Base-by-base conservation (phyloP, 2,113 vertebrate species). In the Xyrauchen texanus region DNA sequence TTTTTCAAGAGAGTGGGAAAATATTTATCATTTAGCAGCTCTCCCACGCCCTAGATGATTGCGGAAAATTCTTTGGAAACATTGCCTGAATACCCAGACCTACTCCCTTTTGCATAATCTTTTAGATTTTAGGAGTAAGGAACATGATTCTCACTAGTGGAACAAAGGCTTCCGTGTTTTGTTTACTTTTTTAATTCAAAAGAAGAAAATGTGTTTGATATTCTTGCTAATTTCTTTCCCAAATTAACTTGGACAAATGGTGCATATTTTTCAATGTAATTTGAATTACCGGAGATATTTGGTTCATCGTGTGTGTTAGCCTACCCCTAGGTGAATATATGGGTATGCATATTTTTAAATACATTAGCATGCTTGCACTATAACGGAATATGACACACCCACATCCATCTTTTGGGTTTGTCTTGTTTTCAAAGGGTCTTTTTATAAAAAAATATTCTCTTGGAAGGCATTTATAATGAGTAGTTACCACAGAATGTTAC, bases 291-390 rank as follows among this genome's bases (percentile, higher is more conserved):
- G 51, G 61, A 76, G 10, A 78, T 65, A 57, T 69, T 71, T 60
- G 9, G 42, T 68, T 52, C 42, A 11, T 34, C 62, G 60, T 16
- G 16, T 74, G 52, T 64, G 49, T 60, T 79, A 64, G 1, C 21
- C 21, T 34, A 34, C 21, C 76, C 67, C 49, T 64, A 57, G 79
- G 82, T 81, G 72, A 79, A 76, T 69, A 78, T 81, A 71, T 81
- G 75, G 53, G 74, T 62, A 64, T 63, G 79, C 76, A 79, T 81
- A 49, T 44, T 79, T 85, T 78, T 79, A 66, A 76, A 79, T 85
- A 76, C 55, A 76, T 76, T 72, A 67, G 60, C 78, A 63, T 83
- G 16, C 34, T 34, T 79, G 47, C 16, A 8, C 49, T 47, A 21
- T 45, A 62, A 64, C 21, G 16, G 8, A 47, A 21, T 61, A 62